Percentiles rank a stretch among this genome's conserved stretches.
Evolutionary conservation across 2,888 invertebrate genomes (phyloP).

Genomic region (Mythimna pallens): DNA sequence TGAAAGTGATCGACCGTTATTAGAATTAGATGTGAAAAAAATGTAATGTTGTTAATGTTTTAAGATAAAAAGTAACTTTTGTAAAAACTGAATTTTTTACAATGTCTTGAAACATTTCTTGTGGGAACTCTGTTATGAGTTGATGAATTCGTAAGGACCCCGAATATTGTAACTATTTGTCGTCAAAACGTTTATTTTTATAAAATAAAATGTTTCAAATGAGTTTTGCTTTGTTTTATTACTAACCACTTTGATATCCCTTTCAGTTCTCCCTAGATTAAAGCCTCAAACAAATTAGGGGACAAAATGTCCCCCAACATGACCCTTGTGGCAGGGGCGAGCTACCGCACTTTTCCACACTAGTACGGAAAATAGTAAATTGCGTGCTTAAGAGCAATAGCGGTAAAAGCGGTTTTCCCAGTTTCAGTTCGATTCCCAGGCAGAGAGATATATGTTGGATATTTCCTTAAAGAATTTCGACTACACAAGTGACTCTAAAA

Average conservation of each 20-base stretch:
- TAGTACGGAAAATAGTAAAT: too few species aligned
- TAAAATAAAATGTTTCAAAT: constrained; percentile 90
- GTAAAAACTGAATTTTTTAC: constrained; percentile 92
- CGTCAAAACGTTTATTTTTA: constrained; percentile 91
- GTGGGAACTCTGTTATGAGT: constrained; percentile 83
- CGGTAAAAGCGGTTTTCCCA: too few species aligned
- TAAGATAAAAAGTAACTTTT: constrained; percentile 93
- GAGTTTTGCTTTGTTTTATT: constrained; percentile 60
- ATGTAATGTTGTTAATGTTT: constrained; percentile 91
- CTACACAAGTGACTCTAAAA: not conserved
- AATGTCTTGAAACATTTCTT: constrained; percentile 93
- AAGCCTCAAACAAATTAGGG: too few species aligned
- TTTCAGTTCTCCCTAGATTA: not conserved
- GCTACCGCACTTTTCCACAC: too few species aligned
- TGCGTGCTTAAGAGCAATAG: too few species aligned
- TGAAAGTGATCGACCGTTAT: constrained; percentile 89
- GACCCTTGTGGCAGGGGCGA: not conserved
- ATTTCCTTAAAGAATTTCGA: too few species aligned
- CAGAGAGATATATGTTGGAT: too few species aligned
- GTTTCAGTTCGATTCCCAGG: too few species aligned
- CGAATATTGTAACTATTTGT: constrained; percentile 91
- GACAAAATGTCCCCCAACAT: not conserved
- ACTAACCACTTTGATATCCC: not conserved
- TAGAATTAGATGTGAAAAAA: constrained; percentile 89
- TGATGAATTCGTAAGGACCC: constrained; percentile 88